Percentiles rank a stretch among this genome's conserved stretches.
phyloP scores from a whole-genome alignment of 2,113 vertebrate species.

The Cyprinodon tularosa region DNA sequence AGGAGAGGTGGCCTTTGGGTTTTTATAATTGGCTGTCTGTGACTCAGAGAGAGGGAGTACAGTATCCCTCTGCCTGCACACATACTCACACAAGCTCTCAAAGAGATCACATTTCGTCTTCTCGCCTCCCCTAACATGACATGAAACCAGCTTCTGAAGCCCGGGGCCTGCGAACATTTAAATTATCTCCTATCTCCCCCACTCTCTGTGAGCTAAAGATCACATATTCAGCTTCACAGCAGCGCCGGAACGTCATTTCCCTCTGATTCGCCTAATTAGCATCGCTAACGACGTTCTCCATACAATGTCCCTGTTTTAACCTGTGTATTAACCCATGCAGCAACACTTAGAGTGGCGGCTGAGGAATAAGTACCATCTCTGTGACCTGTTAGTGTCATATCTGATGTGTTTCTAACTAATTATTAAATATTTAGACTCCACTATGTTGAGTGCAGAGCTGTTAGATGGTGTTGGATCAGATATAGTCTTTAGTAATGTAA shows the following conservation, averaged over 20 bases:
- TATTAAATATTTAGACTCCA: not conserved
- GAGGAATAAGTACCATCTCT: slow-evolving; percentile 10
- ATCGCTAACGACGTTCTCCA: slow-evolving; percentile 49
- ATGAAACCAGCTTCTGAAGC: slow-evolving; percentile 60
- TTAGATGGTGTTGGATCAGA: not conserved
- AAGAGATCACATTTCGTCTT: slow-evolving; percentile 57
- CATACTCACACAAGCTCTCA: slow-evolving; percentile 15
- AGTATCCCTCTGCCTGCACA: slow-evolving; percentile 40
- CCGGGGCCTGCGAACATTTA: slow-evolving; percentile 57
- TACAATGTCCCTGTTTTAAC: slow-evolving; percentile 39
- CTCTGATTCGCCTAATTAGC: slow-evolving; percentile 62
- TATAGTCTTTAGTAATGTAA: not conserved
- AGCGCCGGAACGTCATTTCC: slow-evolving; percentile 42
- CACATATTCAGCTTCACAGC: slow-evolving; percentile 57
- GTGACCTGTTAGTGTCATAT: not conserved
- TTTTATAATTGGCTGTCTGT: slow-evolving; percentile 71
- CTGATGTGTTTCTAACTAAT: not conserved
- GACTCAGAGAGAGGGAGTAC: slow-evolving; percentile 55
- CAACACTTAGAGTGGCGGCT: slow-evolving; percentile 7
- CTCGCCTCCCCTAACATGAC: slow-evolving; percentile 57
- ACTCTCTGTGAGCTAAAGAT: slow-evolving; percentile 66
- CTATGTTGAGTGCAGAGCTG: not conserved
- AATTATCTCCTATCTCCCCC: slow-evolving; percentile 57
- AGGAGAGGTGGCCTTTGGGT: slow-evolving; percentile 61
- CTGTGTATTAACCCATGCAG: slow-evolving; percentile 24